Percentiles rank a stretch among this genome's conserved stretches.
These are phyloP conservation scores for Gobiocypris rarus DNA, from an alignment of 2,113 vertebrate genomes.

Conservation along the genomic window DNA sequence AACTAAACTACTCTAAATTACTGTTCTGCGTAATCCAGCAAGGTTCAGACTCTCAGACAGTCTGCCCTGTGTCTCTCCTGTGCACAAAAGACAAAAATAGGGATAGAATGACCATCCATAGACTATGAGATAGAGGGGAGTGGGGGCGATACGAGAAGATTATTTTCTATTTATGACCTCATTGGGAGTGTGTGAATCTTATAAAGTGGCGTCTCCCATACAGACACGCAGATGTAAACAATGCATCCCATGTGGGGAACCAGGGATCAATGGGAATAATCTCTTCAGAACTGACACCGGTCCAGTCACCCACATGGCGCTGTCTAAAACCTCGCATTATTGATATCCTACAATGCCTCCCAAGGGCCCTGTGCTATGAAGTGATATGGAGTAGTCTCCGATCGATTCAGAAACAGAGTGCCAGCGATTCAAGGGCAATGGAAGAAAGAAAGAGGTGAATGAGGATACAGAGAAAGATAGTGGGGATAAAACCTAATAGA, in stretches of 20 bases:
- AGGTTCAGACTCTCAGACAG: neutral
- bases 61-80: neutral
- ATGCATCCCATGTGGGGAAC: constrained; percentile 34
- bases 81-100: neutral
- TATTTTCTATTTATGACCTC: constrained; percentile 54
- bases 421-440: constrained; percentile 27
- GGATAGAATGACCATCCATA: neutral
- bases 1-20: neutral
- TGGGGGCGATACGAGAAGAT: constrained; percentile 11
- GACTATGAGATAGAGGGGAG: neutral
- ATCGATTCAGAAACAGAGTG: constrained; percentile 46
- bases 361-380: constrained; percentile 40
- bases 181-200: constrained; percentile 38
- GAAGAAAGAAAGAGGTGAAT: constrained; percentile 7
- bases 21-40: neutral
- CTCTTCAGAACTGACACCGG: constrained; percentile 55
- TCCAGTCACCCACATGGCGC: constrained; percentile 40
- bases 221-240: constrained; percentile 46
- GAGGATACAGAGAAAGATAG: constrained; percentile 80
- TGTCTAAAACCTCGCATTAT: constrained; percentile 58
- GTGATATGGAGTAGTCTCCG: constrained; percentile 43
- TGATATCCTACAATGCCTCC: constrained; percentile 57
- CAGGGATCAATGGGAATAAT: constrained; percentile 63
- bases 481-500: constrained; percentile 88
- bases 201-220: constrained; percentile 12